phyloP scores from a whole-genome alignment of 2,113 vertebrate species.

The Mustelus asterias region DNA sequence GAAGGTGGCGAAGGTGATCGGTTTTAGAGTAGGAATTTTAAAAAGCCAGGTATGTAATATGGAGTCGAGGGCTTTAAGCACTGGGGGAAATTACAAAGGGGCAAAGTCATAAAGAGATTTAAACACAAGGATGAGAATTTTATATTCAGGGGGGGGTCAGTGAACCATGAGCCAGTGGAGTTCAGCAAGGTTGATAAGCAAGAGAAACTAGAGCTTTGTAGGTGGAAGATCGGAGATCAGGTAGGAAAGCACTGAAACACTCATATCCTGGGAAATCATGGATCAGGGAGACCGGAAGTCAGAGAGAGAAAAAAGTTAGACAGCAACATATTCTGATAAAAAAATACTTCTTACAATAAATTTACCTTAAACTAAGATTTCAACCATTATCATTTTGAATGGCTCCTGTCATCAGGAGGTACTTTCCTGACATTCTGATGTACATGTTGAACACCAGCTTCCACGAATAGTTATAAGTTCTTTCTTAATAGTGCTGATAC shows the following conservation, averaged over 20 bases:
- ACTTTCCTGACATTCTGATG: background rate
- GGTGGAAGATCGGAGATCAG: background rate
- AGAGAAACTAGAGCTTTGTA: background rate
- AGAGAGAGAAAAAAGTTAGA: background rate
- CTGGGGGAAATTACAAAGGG: background rate
- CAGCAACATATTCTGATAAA: background rate
- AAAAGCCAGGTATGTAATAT: background rate
- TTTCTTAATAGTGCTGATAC: background rate
- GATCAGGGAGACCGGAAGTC: background rate
- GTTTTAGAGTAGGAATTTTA: background rate
- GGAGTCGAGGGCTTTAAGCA: background rate
- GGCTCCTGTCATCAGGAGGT: background rate
- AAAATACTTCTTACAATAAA: background rate
- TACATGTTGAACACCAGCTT: background rate
- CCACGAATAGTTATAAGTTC: background rate
- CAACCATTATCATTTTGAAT: background rate
- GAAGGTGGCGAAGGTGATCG: background rate
- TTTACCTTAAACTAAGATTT: background rate
- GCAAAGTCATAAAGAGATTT: background rate
- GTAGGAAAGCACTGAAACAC: background rate
- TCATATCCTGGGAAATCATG: background rate
- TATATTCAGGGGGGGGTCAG: background rate
- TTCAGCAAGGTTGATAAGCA: background rate
- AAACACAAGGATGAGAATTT: background rate
- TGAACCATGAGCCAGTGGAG: background rate